phyloP scores from a whole-genome alignment of 1,140 invertebrate species.

The Oncopodura yosiiana region DNA sequence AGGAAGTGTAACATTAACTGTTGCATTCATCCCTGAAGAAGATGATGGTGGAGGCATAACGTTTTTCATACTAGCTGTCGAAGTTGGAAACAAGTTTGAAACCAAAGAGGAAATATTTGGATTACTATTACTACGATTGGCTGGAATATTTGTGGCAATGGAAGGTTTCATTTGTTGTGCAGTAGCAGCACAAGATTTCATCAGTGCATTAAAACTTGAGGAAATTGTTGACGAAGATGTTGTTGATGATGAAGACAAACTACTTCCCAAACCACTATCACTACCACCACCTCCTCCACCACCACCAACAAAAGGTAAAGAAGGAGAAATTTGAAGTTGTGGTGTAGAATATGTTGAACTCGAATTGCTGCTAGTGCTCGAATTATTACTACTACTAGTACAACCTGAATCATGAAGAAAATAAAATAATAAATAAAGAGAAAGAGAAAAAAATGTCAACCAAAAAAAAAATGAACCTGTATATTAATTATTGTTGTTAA shows the following conservation, averaged over 20 bases:
- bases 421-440: constrained; percentile 11
- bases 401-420: constrained; percentile 7
- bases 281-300: constrained; percentile 5
- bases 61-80: no score
- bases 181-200: no score
- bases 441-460: constrained; percentile 21
- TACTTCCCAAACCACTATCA: constrained; percentile 1
- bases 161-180: no score
- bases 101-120: no score
- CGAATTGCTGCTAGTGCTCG: background rate
- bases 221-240: no score
- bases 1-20: no score
- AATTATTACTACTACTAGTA: background rate
- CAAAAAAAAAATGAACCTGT: constrained; percentile 23
- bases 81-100: no score
- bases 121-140: no score
- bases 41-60: no score
- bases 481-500: constrained; percentile 44
- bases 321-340: constrained; percentile 12
- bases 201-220: no score
- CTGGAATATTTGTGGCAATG: no score
- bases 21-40: no score
- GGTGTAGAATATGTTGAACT: background rate
- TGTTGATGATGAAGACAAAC: background rate
- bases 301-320: constrained; percentile 3